Conservation (phyloP, 2,113 vertebrate genomes). For the Callocephalon fimbriatum region DNA sequence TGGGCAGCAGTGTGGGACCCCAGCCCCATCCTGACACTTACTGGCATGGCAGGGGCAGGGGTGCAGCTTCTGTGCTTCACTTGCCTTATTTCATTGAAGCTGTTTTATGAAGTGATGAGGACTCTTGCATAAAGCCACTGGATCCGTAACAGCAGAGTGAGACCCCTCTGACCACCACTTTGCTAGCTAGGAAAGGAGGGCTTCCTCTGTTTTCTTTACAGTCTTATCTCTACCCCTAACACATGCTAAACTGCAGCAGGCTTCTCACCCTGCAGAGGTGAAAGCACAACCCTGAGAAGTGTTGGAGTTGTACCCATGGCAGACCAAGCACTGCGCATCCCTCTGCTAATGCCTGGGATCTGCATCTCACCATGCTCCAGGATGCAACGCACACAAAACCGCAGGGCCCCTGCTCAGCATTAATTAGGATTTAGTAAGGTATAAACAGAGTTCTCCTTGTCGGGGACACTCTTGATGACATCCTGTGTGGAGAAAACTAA, state of each 20-base stretch:
- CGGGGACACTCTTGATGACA: background rate
- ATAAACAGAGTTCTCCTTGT: background rate
- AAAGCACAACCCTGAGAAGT: background rate
- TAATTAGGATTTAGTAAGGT: background rate
- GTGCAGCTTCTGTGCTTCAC: background rate
- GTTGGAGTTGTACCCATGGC: accelerated
- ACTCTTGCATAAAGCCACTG: background rate
- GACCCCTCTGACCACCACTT: background rate
- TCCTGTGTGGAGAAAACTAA: background rate
- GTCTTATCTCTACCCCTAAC: background rate
- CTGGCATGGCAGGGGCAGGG: background rate
- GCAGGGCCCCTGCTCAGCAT: background rate
- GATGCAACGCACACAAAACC: accelerated
- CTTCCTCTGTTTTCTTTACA: background rate
- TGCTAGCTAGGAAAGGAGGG: background rate
- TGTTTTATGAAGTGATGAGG: background rate
- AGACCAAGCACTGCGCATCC: background rate
- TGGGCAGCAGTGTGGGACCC: background rate
- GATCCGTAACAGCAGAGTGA: background rate
- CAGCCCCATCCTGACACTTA: background rate
- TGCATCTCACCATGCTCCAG: accelerated
- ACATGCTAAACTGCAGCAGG: accelerated
- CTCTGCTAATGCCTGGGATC: accelerated
- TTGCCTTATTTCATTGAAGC: background rate
- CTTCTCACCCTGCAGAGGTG: background rate